These are phyloP conservation scores for Poecilobothrus nobilitatus DNA, from an alignment of 2,888 invertebrate species.

Conservation along the genomic window DNA sequence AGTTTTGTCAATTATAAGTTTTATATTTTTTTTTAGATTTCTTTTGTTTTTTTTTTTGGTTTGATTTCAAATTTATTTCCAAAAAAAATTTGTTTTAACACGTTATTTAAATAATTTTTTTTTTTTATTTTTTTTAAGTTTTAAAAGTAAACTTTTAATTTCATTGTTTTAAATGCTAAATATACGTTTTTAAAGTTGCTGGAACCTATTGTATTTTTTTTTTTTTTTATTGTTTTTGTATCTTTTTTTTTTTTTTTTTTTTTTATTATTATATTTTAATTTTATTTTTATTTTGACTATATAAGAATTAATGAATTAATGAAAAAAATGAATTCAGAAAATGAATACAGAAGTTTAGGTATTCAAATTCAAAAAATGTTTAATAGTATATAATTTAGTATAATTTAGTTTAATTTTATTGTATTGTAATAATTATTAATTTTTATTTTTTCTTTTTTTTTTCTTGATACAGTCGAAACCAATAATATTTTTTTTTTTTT, in stretches of 20 bases:
- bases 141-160: background rate
- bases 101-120: background rate
- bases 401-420: background rate
- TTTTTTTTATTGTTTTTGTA: background rate
- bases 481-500: background rate
- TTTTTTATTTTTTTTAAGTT: background rate
- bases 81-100: background rate
- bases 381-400: background rate
- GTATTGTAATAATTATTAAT: background rate
- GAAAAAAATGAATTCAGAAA: background rate
- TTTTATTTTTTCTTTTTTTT: background rate
- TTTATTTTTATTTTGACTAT: background rate
- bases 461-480: background rate
- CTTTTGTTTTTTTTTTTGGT: too few relatives aligned
- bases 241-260: background rate
- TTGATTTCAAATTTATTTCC: background rate
- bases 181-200: background rate
- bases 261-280: background rate
- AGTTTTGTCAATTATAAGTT: background rate
- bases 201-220: background rate
- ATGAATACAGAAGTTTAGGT: background rate
- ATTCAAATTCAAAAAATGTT: background rate
- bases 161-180: constrained; percentile 1
- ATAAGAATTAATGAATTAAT: background rate
- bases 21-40: background rate